phyloP scores from a whole-genome alignment of 2,797 vertebrate species.

The Hippopotamyrus pictus region DNA sequence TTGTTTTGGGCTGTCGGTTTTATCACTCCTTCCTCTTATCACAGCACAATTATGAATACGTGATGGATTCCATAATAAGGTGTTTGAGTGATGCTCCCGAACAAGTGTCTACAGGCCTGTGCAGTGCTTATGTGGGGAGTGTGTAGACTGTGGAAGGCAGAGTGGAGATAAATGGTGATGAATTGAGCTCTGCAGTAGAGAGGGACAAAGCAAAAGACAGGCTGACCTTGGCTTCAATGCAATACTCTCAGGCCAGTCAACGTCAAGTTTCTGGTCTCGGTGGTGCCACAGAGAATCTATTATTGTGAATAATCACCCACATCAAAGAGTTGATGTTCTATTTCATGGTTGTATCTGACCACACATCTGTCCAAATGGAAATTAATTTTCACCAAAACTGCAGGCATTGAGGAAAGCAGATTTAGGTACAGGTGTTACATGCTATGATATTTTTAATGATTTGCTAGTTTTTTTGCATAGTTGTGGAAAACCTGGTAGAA shows the following conservation, averaged over 20 bases:
- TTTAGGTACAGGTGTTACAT: not conserved
- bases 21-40: not conserved
- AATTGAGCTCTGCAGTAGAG: not conserved
- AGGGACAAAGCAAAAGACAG: not conserved
- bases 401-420: not conserved
- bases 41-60: not conserved
- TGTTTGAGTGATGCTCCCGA: not conserved
- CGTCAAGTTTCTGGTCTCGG: not conserved
- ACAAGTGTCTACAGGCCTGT: not conserved
- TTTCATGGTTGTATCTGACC: not conserved
- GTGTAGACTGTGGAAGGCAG: not conserved
- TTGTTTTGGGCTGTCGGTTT: not conserved
- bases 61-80: not conserved
- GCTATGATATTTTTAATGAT: not conserved
- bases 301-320: not conserved
- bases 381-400: not conserved
- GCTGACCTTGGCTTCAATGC: not conserved
- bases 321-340: not conserved
- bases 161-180: not conserved
- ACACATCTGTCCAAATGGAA: not conserved
- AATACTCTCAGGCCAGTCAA: not conserved
- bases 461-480: not conserved
- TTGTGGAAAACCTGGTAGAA: not conserved
- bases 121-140: not conserved
- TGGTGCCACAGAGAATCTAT: not conserved